phyloP scores from a whole-genome alignment of 2,888 invertebrate genomes.

The Muschampia plurimacula region DNA sequence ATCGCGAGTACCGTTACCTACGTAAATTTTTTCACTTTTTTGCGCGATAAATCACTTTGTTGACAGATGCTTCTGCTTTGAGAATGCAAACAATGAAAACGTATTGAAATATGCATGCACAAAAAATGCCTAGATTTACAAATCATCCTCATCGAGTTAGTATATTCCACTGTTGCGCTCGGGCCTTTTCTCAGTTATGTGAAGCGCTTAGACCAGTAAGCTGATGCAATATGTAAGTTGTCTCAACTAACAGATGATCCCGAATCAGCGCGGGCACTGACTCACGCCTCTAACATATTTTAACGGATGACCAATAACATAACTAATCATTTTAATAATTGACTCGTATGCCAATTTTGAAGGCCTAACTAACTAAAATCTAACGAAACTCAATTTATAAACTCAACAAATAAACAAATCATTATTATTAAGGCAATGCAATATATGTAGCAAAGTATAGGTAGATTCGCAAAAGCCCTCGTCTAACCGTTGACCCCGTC shows the following conservation, averaged over 20 bases:
- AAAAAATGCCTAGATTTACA: neutral
- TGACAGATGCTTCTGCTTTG: constrained; percentile 49
- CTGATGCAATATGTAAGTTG: no score
- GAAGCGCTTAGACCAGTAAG: no score
- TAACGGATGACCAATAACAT: no score
- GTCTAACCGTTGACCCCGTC: constrained; percentile 47
- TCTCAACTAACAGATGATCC: no score
- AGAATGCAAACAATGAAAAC: constrained; percentile 35
- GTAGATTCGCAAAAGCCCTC: constrained; percentile 21
- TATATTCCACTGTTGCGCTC: no score
- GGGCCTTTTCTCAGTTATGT: no score
- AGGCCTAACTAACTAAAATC: neutral
- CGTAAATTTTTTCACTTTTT: constrained; percentile 54
- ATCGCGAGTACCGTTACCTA: constrained; percentile 65
- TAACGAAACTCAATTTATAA: neutral
- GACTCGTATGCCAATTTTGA: no score
- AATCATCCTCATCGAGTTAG: neutral
- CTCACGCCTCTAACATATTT: no score
- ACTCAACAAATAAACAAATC: constrained; percentile 11
- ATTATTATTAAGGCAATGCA: constrained; percentile 26
- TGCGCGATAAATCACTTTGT: constrained; percentile 55
- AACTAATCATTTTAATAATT: no score
- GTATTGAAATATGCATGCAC: constrained; percentile 2
- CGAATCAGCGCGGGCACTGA: no score
- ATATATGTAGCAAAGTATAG: constrained; percentile 17